Base-by-base conservation (phyloP, 2,113 vertebrate species). In the Lasiurus borealis region DNA sequence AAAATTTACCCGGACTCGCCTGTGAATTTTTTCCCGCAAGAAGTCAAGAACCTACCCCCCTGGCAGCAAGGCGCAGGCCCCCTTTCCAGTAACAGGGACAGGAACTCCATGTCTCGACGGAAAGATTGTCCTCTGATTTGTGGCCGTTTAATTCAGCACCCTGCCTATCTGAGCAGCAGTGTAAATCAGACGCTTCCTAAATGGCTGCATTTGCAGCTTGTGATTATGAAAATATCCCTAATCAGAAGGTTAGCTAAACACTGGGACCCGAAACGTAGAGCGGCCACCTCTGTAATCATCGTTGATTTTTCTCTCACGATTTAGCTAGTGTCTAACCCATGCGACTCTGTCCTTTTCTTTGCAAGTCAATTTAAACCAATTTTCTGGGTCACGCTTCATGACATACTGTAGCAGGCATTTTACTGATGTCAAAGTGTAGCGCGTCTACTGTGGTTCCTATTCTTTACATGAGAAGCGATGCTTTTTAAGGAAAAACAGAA, bases 361-460 rank as follows among this genome's bases (percentile, higher is more conserved):
- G 59, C 81, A 96, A 96, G 93, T 93, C 92, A 97, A 94, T 94
- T 97, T 89, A 80, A 94, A 50, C 78, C 64, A 93, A 91, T 94
- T 95, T 96, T 94, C 83, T 93, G 77, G 93, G 93, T 97, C 88
- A 93, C 57, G 90, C 93, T 92, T 89, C 66, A 82, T 90, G 92
- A 94, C 84, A 84, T 46, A 64, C 27, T 93, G 87, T 93, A 90
- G 73, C 46, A 78, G 81, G 76, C 92, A 93, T 97, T 97, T 94
- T 73, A 76, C 46, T 8, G 7, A 95, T 87, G 92, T 86, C 80
- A 94, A 93, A 96, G 84, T 62, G 34, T 80, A 84, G 57, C 88
- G 4, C 4, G 34, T 93, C 29, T 18, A 21, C 36, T 72, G 31
- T 62, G 68, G 72, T 91, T 15, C 40, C 7, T 36, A 40, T 66